Conservation (phyloP, 2,113 vertebrate species). For the Dromas ardeola region DNA sequence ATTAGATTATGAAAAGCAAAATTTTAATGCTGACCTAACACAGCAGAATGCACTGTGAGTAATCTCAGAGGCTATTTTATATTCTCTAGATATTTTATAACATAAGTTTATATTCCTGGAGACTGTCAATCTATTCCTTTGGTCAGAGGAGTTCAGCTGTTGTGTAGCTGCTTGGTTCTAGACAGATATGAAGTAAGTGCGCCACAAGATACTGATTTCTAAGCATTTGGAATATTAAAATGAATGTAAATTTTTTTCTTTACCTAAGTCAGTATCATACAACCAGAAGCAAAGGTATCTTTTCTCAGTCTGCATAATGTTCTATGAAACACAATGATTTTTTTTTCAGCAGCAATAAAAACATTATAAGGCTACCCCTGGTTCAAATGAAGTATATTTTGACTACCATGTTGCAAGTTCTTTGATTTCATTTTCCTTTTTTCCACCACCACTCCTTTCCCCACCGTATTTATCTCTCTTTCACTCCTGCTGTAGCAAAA, state of each 20-base stretch:
- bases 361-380: background rate
- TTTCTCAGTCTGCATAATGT: background rate
- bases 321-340: background rate
- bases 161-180: background rate
- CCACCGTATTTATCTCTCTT: background rate
- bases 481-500: background rate
- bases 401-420: background rate
- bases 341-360: background rate
- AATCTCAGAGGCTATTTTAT: conserved; percentile 10
- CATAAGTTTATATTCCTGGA: background rate
- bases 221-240: background rate
- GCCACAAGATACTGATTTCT: conserved; percentile 1
- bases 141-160: conserved; percentile 27
- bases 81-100: background rate
- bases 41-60: background rate
- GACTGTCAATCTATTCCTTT: conserved; percentile 5
- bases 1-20: conserved; percentile 2
- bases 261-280: background rate
- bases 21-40: background rate
- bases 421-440: background rate
- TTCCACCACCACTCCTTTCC: background rate
- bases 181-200: background rate
- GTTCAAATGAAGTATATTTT: background rate
- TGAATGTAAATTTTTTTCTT: background rate
- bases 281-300: background rate